Evolutionary conservation across 2,888 invertebrate species (phyloP).

Genomic region (Plemyria rubiginata): DNA sequence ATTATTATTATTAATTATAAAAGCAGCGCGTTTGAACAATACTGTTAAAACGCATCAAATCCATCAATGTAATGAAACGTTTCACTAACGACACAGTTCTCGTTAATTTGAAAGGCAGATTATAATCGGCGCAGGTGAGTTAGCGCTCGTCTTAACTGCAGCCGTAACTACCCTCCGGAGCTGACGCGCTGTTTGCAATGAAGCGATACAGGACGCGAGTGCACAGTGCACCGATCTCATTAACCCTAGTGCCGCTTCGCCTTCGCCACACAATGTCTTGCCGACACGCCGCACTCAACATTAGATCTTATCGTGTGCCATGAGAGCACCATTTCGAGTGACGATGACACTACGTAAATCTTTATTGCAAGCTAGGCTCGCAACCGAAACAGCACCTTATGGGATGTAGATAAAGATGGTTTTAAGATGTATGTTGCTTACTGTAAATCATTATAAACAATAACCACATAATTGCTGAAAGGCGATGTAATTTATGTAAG

Average conservation of each 20-base stretch:
- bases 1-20: no score
- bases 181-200: slow-evolving; percentile 12
- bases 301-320: background rate
- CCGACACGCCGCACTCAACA: slow-evolving; percentile 3
- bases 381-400: slow-evolving; percentile 3
- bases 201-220: slow-evolving; percentile 10
- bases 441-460: slow-evolving; percentile 33
- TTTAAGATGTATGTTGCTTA: background rate
- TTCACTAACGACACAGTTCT: background rate
- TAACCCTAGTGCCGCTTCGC: slow-evolving; percentile 15
- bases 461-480: slow-evolving; percentile 35
- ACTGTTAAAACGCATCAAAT: background rate
- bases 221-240: slow-evolving; percentile 20
- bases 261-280: background rate
- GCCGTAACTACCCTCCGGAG: slow-evolving; percentile 5
- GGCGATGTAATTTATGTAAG: slow-evolving; percentile 35
- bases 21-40: background rate
- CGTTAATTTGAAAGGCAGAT: background rate
- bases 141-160: slow-evolving; percentile 1
- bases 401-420: background rate
- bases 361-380: slow-evolving; percentile 4
- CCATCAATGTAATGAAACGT: no score
- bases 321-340: slow-evolving; percentile 1
- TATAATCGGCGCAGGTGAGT: slow-evolving; percentile 9
- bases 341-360: slow-evolving; percentile 9